phyloP scores from a whole-genome alignment of 2,888 invertebrate genomes.

The Eupeodes latifasciatus region DNA sequence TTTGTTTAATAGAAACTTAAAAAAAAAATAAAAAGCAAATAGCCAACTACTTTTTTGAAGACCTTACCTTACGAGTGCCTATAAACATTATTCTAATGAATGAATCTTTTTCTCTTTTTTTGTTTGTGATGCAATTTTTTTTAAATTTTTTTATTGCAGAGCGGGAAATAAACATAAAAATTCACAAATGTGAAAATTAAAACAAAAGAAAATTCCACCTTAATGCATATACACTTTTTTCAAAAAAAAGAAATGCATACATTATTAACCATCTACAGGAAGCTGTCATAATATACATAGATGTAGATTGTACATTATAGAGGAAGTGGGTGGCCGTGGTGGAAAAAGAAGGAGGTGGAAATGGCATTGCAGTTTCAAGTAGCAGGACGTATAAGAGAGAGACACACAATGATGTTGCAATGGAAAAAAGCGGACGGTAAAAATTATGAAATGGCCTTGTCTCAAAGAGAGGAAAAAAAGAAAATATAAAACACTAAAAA shows the following conservation, averaged over 20 bases:
- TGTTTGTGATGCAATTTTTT: conserved; percentile 1
- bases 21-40: conserved; percentile 2
- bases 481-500: background rate
- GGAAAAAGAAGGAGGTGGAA: background rate
- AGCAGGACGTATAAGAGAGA: background rate
- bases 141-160: conserved; percentile 23
- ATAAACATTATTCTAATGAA: background rate
- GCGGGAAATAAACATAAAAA: conserved; percentile 49
- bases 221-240: conserved; percentile 39
- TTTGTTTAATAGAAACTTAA: conserved; percentile 10
- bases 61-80: background rate
- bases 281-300: background rate
- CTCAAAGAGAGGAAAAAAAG: conserved; percentile 17
- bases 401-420: background rate
- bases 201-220: conserved; percentile 59
- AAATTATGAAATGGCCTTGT: conserved; percentile 66
- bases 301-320: no score
- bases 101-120: conserved; percentile 7
- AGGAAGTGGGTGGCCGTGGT: background rate
- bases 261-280: conserved; percentile 65
- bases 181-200: conserved; percentile 59
- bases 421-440: conserved; percentile 27
- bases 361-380: conserved; percentile 1
- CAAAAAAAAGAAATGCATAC: conserved; percentile 32
- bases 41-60: conserved; percentile 2